Evolutionary conservation across 2,888 invertebrate genomes (phyloP).

Genomic region (Erebia aethiops): DNA sequence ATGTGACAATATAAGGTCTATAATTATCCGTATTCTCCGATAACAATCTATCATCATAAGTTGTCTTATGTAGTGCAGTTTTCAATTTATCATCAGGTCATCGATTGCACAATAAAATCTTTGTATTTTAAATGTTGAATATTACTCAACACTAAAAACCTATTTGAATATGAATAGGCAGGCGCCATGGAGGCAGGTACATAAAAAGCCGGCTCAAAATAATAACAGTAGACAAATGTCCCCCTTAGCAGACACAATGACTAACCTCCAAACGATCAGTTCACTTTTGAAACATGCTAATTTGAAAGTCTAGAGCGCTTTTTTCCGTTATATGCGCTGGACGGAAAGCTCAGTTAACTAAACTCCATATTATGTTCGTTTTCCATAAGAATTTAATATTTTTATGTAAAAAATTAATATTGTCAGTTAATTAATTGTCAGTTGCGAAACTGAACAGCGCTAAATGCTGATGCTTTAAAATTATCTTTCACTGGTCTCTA

Average conservation of each 20-base stretch:
- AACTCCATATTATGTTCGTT: too few relatives aligned
- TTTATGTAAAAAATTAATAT: too few relatives aligned
- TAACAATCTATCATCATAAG: neutral
- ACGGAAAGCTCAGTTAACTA: neutral
- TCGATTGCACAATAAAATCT: conserved; percentile 67
- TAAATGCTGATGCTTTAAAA: neutral
- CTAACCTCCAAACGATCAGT: conserved; percentile 70
- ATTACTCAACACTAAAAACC: conserved; percentile 75
- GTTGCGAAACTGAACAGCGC: conserved; percentile 23
- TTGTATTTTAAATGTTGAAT: conserved; percentile 74
- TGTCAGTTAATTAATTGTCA: conserved; percentile 30
- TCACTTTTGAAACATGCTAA: conserved; percentile 75
- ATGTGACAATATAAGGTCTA: too few relatives aligned
- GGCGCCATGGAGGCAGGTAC: conserved; percentile 81
- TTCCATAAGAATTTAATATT: too few relatives aligned
- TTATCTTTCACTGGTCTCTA: too few relatives aligned
- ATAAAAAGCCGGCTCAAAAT: conserved; percentile 79
- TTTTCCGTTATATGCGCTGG: conserved; percentile 16
- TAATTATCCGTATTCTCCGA: too few relatives aligned
- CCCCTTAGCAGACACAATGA: conserved; percentile 73
- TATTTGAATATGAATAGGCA: conserved; percentile 81
- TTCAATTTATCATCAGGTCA: conserved; percentile 59
- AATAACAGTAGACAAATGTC: conserved; percentile 78
- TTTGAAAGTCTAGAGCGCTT: conserved; percentile 68
- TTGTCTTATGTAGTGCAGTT: neutral